Base-by-base conservation (phyloP, 30 jellyfish, hydroid and myxozoan species). In the Cassiopea xamachana region DNA sequence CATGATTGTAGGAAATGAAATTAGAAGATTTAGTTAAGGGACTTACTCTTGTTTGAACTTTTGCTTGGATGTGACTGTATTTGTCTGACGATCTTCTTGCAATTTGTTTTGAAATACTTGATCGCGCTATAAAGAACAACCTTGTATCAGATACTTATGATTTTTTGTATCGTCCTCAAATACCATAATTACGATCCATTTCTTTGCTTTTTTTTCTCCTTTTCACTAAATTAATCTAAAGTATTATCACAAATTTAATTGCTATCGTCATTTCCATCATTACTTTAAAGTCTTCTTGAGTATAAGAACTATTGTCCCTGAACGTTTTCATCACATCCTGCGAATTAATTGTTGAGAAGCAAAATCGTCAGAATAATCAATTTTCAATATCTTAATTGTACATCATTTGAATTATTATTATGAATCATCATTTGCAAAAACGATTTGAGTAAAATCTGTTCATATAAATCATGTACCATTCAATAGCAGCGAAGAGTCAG, bases 31-130 rank as follows among this genome's bases (percentile, higher is more conserved):
- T 27, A 27, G 39, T 27, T 27, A 27, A 27, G 39, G 39, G 45
- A 49, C 93, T 27, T 90, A 90, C 97, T 92, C 97, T 75, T 82
- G 97, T 90, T 80, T 96, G 98, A 16, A 96, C 99, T 90, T 92
- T 96, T 1, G 99, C 97, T 89, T 89, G 99, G 27, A 96, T 93
- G 71, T 96, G 99, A 70, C 99, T 92, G 94, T 96, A 96, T 68
- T 90, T 96, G 46, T 89, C 84, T 3, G 86, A 68, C 47, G 96
- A 67, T 48, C 83, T 89, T 46, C 84, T 27, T 45, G 71, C 88
- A 5, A 83, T 62, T n/a, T 85, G 93, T 50, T 82, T 90, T 75
- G 97, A 62, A 48, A 73, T 60, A 18, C 44, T 74, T 72, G 89
- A 17, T 1, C 85, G 83, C 82, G 71, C 97, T 90, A 75, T 46